phyloP scores from a whole-genome alignment of 1,140 invertebrate genomes.

The Tachypleus tridentatus region DNA sequence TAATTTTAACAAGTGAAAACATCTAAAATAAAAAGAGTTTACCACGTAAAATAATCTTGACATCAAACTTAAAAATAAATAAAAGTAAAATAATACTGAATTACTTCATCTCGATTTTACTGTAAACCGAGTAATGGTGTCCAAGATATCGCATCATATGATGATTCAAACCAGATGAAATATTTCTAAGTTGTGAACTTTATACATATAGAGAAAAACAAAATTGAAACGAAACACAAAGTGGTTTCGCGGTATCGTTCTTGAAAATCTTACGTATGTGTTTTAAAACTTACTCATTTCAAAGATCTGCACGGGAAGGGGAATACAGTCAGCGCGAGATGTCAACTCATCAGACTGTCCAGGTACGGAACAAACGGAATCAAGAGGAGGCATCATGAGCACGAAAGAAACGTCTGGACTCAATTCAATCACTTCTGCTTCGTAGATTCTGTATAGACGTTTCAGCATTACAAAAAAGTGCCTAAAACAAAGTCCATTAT shows the following conservation, averaged over 20 bases:
- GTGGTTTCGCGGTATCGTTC: not conserved
- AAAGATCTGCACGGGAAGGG: slow-evolving; percentile 69
- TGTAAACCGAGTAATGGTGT: too few species aligned
- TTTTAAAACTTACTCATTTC: slow-evolving; percentile 54
- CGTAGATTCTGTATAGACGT: slow-evolving; percentile 52
- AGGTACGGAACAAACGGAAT: slow-evolving; percentile 78
- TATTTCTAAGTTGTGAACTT: too few species aligned
- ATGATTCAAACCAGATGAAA: too few species aligned
- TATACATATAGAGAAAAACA: not conserved
- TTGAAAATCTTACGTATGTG: not conserved
- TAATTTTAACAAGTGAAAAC: not conserved
- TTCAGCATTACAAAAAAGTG: too few species aligned
- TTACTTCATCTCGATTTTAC: too few species aligned
- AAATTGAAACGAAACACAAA: not conserved
- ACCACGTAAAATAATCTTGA: too few species aligned
- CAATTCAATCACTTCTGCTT: slow-evolving; percentile 81
- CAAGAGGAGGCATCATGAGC: slow-evolving; percentile 74
- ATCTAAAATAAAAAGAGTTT: slow-evolving; percentile 1
- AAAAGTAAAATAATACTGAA: too few species aligned
- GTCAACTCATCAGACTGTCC: slow-evolving; percentile 66
- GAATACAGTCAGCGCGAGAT: slow-evolving; percentile 62
- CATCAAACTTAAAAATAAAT: too few species aligned
- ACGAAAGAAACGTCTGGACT: slow-evolving; percentile 76
- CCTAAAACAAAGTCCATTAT: too few species aligned
- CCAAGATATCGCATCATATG: too few species aligned